Evolutionary conservation across 1,140 invertebrate genomes (phyloP).

Genomic region (Oedothorax gibbosus): DNA sequence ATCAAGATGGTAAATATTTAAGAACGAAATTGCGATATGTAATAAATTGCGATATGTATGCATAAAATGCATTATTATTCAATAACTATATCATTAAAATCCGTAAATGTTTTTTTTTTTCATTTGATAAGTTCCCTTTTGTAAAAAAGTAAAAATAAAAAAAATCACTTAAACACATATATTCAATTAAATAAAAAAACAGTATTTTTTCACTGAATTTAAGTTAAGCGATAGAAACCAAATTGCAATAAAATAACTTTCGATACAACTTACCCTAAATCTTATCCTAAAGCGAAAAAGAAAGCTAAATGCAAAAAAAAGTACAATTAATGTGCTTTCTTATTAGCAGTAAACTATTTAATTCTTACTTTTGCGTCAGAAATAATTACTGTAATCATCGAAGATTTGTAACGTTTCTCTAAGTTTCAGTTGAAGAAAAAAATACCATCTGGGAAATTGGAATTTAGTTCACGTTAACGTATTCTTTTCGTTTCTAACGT

Average conservation of each 20-base stretch:
- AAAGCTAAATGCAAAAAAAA: background rate
- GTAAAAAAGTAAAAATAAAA: background rate
- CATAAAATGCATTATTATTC: too few species aligned
- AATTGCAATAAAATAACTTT: background rate
- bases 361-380: constrained; percentile 15
- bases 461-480: too few species aligned
- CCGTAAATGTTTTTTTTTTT: too few species aligned
- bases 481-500: background rate
- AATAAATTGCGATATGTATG: too few species aligned
- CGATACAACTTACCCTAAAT: background rate
- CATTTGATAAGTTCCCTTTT: too few species aligned
- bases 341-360: constrained; percentile 38
- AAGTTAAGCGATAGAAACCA: background rate
- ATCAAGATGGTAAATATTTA: too few species aligned
- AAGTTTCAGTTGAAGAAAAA: constrained; percentile 3
- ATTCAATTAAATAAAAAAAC: background rate
- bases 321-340: constrained; percentile 17
- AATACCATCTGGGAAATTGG: too few species aligned
- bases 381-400: constrained; percentile 47
- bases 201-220: background rate
- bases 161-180: background rate
- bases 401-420: constrained; percentile 27
- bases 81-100: too few species aligned
- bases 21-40: too few species aligned
- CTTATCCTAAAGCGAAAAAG: constrained; percentile 25